Evolutionary conservation across 2,113 vertebrate genomes (phyloP), one percentile per base, ranked within the genome.

Genomic region (Platichthys flesus): DNA sequence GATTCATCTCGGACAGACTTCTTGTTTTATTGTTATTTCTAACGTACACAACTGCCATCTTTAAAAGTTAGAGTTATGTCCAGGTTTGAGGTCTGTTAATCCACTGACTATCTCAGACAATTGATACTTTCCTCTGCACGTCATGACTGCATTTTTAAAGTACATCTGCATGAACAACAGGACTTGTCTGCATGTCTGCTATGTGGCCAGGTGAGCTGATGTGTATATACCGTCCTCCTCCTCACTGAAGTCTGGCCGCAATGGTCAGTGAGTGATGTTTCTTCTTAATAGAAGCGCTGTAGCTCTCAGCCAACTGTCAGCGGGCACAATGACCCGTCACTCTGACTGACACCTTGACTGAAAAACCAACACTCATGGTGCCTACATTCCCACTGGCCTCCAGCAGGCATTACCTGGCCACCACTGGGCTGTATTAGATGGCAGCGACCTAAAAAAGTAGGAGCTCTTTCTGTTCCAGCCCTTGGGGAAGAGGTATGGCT

Each of bases 281-380:
- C 55, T 79, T 84, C 78, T 85, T 86, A 88, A 90, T 88, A 66
- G 78, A 89, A 83, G 69, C 54, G 69, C 81, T 83, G 79, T 81
- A 88, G 85, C 81, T 67, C 81, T 91, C 78, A 80, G 84, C 76
- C 67, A 16, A 69, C 88, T 88, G 86, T 83, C 89, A 82, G 72
- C 14, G 0, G 28, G 72, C 84, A 89, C 86, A 86, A 84, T 81
- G 90, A 83, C 66, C 77, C 28, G 57, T 90, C 85, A 82, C 54
- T 67, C 65, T 84, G 82, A 9, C 82, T 88, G 83, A 83, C 89
- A 88, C 28, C 37, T 78, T 71, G 87, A 92, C 84, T 66, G 90
- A 83, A 90, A 84, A 85, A 84, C 81, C 72, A 70, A 79, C 76
- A 71, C 49, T 76, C 67, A 9, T 52, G 28, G 35, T 62, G 54